Evolutionary conservation across 2,888 invertebrate species (phyloP).

Genomic region (Philaethria dido): DNA sequence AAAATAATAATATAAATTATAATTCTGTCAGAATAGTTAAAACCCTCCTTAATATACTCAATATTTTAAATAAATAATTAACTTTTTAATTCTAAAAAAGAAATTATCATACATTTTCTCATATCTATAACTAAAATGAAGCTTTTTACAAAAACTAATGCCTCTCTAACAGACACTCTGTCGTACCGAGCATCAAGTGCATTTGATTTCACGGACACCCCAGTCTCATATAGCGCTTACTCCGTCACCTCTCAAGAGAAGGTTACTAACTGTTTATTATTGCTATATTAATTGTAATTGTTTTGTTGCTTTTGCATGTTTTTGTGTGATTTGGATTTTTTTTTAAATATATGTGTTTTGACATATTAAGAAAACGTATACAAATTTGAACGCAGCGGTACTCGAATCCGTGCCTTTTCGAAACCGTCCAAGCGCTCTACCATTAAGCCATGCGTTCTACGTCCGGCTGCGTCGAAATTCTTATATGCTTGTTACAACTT

Average conservation of each 20-base stretch:
- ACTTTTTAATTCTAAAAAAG: neutral
- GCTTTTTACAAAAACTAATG: constrained; percentile 12
- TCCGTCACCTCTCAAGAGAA: constrained; percentile 78
- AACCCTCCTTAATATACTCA: no score
- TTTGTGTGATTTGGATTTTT: constrained; percentile 1
- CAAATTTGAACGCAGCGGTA: no score
- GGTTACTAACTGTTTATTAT: constrained; percentile 69
- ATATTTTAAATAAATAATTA: no score
- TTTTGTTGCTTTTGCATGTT: constrained; percentile 39
- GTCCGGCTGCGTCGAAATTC: no score
- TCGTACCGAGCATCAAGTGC: constrained; percentile 78
- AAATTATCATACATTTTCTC: no score
- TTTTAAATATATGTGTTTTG: neutral
- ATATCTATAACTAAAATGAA: neutral
- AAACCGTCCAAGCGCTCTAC: no score
- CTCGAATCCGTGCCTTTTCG: no score
- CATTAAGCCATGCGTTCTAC: no score
- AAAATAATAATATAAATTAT: no score
- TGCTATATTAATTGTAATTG: constrained; percentile 39
- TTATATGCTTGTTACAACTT: no score
- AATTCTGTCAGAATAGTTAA: no score
- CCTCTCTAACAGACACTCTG: constrained; percentile 60
- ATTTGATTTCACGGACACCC: constrained; percentile 77
- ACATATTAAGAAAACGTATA: no score
- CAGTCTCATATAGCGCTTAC: constrained; percentile 76